Evolutionary conservation across 1,140 invertebrate species (phyloP).

Genomic region (Maconellicoccus hirsutus): DNA sequence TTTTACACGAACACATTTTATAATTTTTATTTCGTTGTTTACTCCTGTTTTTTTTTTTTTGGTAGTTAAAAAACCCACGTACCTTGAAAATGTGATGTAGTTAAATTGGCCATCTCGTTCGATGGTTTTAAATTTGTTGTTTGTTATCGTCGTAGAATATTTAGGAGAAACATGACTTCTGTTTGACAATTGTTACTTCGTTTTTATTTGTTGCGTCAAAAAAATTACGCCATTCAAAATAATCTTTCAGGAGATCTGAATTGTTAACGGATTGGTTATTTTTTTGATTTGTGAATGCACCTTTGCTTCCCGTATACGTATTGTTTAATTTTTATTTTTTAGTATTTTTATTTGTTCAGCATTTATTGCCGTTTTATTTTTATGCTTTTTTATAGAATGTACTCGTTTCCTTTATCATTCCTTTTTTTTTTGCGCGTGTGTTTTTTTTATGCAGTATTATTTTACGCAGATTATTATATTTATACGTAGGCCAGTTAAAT

Average conservation of each 20-base stretch:
- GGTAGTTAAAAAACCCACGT: background rate
- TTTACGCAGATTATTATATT: background rate
- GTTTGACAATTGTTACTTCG: background rate
- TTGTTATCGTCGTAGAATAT: background rate
- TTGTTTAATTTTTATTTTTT: constrained; percentile 1
- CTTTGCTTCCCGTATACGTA: background rate
- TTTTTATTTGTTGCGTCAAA: background rate
- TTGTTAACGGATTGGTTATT: background rate
- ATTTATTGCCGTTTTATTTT: background rate
- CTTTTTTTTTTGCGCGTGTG: background rate
- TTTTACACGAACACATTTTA: too few species aligned
- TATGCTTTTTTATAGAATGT: background rate
- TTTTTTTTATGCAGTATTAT: constrained; percentile 17
- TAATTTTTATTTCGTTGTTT: background rate
- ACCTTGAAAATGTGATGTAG: background rate
- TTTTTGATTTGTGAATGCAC: background rate
- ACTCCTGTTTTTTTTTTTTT: background rate
- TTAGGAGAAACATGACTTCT: background rate
- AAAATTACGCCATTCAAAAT: background rate
- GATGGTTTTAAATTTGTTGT: background rate
- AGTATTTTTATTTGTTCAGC: background rate
- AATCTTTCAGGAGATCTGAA: background rate
- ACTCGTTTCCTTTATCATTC: constrained; percentile 4
- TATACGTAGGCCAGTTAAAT: constrained; percentile 13
- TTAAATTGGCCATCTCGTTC: background rate